phyloP scores from a whole-genome alignment of 64 coral and sea anemone genomes.

The Montipora cactus region DNA sequence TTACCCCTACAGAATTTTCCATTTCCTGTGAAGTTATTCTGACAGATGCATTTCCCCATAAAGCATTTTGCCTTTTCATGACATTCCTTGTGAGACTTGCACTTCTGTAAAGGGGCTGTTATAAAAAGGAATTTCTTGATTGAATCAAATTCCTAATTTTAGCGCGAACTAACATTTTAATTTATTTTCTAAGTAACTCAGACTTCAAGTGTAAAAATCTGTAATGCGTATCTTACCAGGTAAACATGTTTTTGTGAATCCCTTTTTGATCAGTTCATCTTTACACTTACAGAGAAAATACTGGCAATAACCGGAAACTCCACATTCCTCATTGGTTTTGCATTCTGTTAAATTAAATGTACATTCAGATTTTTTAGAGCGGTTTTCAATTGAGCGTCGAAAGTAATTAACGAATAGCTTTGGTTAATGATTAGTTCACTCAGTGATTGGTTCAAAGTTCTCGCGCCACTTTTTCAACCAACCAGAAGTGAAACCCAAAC shows the following conservation, averaged over 20 bases:
- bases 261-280: conserved; percentile 20
- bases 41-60: conserved; percentile 19
- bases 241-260: neutral
- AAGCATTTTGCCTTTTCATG: conserved; percentile 12
- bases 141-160: too few species aligned
- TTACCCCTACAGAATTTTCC: conserved; percentile 43
- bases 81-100: neutral
- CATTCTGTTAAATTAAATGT: neutral
- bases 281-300: neutral
- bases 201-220: neutral
- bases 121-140: neutral
- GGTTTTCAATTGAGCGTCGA: too few species aligned
- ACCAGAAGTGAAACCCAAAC: too few species aligned
- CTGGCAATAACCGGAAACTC: neutral
- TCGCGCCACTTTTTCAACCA: too few species aligned
- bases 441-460: too few species aligned
- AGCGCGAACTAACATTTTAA: too few species aligned
- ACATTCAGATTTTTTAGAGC: too few species aligned
- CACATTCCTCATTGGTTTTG: neutral
- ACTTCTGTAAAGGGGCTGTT: conserved; percentile 2
- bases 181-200: too few species aligned
- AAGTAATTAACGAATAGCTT: too few species aligned
- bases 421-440: too few species aligned
- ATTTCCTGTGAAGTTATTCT: conserved; percentile 27
- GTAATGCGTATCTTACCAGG: neutral